Conservation (phyloP, 2,888 invertebrate species). For the Rhamphomyia laevipes region DNA sequence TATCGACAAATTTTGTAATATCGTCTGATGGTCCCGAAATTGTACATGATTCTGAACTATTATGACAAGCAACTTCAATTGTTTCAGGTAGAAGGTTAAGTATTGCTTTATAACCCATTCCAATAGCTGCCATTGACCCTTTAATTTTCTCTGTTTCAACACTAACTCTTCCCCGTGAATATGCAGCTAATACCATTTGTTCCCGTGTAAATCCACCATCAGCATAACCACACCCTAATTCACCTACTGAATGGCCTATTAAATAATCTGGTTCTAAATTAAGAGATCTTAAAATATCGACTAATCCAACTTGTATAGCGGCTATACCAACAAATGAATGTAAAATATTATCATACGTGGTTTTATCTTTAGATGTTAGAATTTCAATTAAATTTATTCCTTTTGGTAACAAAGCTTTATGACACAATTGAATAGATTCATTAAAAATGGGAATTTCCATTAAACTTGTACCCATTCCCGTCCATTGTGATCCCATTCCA, state of each 20-base stretch:
- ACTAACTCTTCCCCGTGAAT: constrained; percentile 68
- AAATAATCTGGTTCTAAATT: constrained; percentile 58
- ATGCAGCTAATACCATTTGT: constrained; percentile 73
- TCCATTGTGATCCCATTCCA: constrained; percentile 82
- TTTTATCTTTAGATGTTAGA: constrained; percentile 47
- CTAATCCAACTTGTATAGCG: constrained; percentile 47
- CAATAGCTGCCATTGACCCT: constrained; percentile 84
- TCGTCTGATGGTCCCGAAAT: constrained; percentile 69
- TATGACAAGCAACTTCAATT: constrained; percentile 77
- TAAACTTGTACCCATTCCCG: constrained; percentile 65
- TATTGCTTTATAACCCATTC: constrained; percentile 46
- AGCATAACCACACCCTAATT: constrained; percentile 87
- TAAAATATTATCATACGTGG: constrained; percentile 49
- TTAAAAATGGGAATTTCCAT: constrained; percentile 61
- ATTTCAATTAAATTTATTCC: constrained; percentile 51
- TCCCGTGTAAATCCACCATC: constrained; percentile 80
- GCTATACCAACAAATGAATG: constrained; percentile 62
- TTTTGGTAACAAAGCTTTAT: constrained; percentile 43
- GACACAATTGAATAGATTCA: constrained; percentile 50
- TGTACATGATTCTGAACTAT: constrained; percentile 72
- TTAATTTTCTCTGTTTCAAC: constrained; percentile 53
- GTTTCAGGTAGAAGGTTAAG: constrained; percentile 52
- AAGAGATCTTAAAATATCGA: constrained; percentile 47
- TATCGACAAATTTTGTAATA: constrained; percentile 50
- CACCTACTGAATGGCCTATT: constrained; percentile 84